These are phyloP conservation scores for Ennomos erosarius DNA, from an alignment of 2,888 invertebrate species.

Conservation along the genomic window DNA sequence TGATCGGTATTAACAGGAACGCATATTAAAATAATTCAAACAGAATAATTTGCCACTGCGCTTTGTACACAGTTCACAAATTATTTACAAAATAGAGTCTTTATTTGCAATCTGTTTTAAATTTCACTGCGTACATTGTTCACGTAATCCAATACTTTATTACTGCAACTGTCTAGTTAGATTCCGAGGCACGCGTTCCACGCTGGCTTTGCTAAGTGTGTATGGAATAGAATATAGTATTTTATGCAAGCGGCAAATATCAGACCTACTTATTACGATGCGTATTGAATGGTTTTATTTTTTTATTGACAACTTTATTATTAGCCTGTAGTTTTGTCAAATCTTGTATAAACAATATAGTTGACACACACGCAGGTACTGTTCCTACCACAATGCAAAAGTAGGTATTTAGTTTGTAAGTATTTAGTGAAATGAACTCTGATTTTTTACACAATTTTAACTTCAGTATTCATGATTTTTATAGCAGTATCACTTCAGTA, in stretches of 20 bases:
- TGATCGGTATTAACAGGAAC: too few relatives aligned
- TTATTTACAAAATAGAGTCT: too few relatives aligned
- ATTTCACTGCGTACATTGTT: constrained; percentile 20
- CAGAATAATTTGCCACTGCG: too few relatives aligned
- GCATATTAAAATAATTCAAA: too few relatives aligned
- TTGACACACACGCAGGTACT: too few relatives aligned
- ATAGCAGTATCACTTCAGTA: constrained; percentile 16
- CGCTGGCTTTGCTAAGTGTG: constrained; percentile 17
- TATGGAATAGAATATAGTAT: constrained; percentile 16
- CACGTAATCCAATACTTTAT: constrained; percentile 21
- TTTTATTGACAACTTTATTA: too few relatives aligned
- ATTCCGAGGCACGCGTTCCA: constrained; percentile 25
- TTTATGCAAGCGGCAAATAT: constrained; percentile 5
- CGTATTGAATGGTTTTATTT: too few relatives aligned
- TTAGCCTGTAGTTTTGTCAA: too few relatives aligned
- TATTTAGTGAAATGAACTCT: too few relatives aligned
- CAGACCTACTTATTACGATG: background rate
- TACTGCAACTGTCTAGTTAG: constrained; percentile 18
- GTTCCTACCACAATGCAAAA: background rate
- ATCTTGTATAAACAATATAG: too few relatives aligned
- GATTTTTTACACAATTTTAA: too few relatives aligned
- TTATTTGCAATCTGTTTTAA: constrained; percentile 16
- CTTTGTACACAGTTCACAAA: constrained; percentile 2
- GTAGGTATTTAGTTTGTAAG: constrained; percentile 1
- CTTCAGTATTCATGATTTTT: too few relatives aligned